A percentile compares a stretch with the other conserved stretches of the same genome.
Conservation (phyloP, 2,797 vertebrate species). For the Pyrocephalus nanus region DNA sequence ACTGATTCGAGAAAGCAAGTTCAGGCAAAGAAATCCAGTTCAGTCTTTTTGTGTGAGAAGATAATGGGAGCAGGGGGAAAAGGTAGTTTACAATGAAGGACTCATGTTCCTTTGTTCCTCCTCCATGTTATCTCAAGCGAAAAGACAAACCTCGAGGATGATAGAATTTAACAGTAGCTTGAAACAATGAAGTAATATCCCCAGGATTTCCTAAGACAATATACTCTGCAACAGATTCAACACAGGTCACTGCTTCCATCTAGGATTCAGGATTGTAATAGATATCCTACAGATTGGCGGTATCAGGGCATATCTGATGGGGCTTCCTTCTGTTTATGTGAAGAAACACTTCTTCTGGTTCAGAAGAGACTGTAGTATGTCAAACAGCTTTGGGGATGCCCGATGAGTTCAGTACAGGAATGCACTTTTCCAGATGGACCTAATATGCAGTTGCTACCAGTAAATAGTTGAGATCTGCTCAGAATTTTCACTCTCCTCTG, state of each 20-base stretch:
- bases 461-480: background rate
- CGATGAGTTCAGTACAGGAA: background rate
- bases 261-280: background rate
- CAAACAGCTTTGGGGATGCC: background rate
- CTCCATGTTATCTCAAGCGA: background rate
- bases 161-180: background rate
- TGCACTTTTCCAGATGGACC: background rate
- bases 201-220: background rate
- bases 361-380: background rate
- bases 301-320: background rate
- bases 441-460: background rate
- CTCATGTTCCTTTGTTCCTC: background rate
- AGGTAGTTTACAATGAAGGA: background rate
- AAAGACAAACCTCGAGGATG: background rate
- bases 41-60: background rate
- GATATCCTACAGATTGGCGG: background rate
- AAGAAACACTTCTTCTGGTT: background rate
- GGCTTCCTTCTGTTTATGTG: background rate
- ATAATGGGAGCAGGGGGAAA: fast-evolving
- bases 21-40: background rate
- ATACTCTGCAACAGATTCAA: background rate
- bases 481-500: background rate
- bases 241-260: background rate
- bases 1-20: background rate
- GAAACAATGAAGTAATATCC: background rate